A percentile compares a stretch with the other conserved stretches of the same genome.
These are phyloP conservation scores for Litoditis marina DNA, from an alignment of 2,888 invertebrate genomes.

Conservation along the genomic window DNA sequence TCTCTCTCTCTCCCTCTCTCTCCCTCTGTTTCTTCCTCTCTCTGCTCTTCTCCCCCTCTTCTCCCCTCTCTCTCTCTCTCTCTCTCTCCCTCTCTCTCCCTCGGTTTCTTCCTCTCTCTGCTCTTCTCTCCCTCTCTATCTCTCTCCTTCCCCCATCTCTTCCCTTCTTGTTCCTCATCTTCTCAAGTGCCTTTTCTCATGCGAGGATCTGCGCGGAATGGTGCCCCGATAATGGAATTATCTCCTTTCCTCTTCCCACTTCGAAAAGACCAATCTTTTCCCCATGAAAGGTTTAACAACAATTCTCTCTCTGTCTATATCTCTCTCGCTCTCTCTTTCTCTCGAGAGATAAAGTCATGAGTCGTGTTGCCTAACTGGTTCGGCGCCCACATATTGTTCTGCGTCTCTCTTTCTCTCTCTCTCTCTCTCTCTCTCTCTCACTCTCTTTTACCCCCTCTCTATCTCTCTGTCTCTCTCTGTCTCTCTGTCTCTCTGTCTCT, in stretches of 20 bases:
- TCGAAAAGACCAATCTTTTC: neutral
- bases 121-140: conserved; percentile 2
- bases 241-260: neutral
- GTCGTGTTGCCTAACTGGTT: no score
- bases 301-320: no score
- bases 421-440: no score
- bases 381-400: no score
- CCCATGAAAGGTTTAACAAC: neutral
- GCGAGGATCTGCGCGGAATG: no score
- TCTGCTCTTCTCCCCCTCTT: neutral
- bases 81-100: conserved; percentile 8
- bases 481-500: no score
- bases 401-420: no score
- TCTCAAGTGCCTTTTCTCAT: neutral
- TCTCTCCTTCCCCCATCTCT: conserved; percentile 1
- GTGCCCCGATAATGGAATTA: neutral
- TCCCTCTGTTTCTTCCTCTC: no score
- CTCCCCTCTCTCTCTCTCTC: conserved; percentile 1
- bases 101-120: conserved; percentile 1
- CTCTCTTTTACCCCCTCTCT: no score
- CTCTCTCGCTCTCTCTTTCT: conserved; percentile 2
- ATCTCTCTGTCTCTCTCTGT: no score
- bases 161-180: neutral
- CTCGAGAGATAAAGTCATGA: no score
- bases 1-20: no score